Conservation (phyloP, 2,797 vertebrate species). For the Lutjanus campechanus region DNA sequence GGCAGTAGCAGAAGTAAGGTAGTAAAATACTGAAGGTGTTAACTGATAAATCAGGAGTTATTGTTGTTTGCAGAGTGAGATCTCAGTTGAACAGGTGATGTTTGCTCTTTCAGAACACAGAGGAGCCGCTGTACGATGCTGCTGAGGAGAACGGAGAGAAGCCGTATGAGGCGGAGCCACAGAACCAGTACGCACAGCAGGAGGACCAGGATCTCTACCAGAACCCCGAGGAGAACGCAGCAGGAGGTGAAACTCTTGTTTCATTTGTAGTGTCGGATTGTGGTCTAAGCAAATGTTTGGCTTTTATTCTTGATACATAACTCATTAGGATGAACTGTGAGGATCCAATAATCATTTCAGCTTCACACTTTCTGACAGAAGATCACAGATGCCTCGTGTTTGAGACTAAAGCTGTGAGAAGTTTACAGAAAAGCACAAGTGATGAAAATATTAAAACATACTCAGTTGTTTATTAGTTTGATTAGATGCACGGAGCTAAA, state of each 20-base stretch:
- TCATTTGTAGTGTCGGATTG: too few relatives aligned
- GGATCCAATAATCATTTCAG: neutral
- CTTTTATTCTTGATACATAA: neutral
- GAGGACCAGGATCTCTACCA: conserved; percentile 85
- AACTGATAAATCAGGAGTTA: neutral
- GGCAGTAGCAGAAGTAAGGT: neutral
- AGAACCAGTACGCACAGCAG: conserved; percentile 56
- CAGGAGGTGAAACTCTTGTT: conserved; percentile 76
- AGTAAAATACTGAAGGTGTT: neutral
- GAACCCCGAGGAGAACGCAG: conserved; percentile 77
- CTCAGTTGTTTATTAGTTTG: too few relatives aligned
- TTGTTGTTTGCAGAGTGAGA: too few relatives aligned
- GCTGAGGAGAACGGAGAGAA: conserved; percentile 60
- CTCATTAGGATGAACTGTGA: neutral
- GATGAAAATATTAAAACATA: too few relatives aligned
- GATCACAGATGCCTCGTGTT: neutral
- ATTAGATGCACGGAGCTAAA: neutral
- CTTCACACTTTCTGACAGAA: neutral
- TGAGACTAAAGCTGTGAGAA: neutral
- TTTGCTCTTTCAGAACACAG: conserved; percentile 31
- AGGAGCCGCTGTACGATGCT: conserved; percentile 45
- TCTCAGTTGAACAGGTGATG: neutral
- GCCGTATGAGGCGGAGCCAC: conserved; percentile 67
- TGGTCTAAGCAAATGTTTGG: neutral
- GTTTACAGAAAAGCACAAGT: neutral